Base-by-base conservation (phyloP, 2,797 vertebrate species). In the Chelonia mydas region DNA sequence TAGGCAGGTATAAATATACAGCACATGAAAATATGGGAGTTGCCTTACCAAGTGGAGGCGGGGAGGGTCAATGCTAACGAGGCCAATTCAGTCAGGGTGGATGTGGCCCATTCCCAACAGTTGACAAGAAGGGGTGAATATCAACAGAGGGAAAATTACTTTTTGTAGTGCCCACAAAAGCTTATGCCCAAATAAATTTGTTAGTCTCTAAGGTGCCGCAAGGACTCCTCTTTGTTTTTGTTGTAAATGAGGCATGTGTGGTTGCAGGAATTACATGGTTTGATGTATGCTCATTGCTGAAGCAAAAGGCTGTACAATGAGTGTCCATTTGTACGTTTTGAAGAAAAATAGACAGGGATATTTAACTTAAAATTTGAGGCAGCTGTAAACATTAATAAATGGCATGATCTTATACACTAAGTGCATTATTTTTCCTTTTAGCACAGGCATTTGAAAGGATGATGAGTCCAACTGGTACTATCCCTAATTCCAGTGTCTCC, bases 391-490 rank as follows among this genome's bases (percentile, higher is more conserved):
- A 49, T 55, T 28, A 51, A 10, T 87, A 2, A 54, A 2, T 41
- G 57, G 55, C 83, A 83, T 81, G 3, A 49, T 89, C 54, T 94
- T 89, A 92, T 87, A 93, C 85, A 61, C 81, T 92, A 93, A 92
- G 78, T 88, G 31, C 83, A 45, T 88, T 83, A 90, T 79, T 95
- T 79, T 95, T 72, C 89, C 84, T 97, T 96, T 97, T 98, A 99
- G 99, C 99, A 96, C 99, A 99, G 98, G 99, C 99, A 95, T 98
- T 99, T 98, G 99, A 99, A 98, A 99, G 99, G 98, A 99, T 99
- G 99, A 99, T 99, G 99, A 99, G 98, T 98, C 99, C 99, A 93
- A 99, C 99, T 89, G 98, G 98, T 97, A 98, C 98, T 94, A 98
- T 98, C 95, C 98, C 98, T n/a, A 99, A 97, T 97, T 98, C 99